Percentiles rank a stretch among this genome's conserved stretches.
These are phyloP conservation scores for Numenius arquata DNA, from an alignment of 2,113 vertebrate species.

Conservation along the genomic window DNA sequence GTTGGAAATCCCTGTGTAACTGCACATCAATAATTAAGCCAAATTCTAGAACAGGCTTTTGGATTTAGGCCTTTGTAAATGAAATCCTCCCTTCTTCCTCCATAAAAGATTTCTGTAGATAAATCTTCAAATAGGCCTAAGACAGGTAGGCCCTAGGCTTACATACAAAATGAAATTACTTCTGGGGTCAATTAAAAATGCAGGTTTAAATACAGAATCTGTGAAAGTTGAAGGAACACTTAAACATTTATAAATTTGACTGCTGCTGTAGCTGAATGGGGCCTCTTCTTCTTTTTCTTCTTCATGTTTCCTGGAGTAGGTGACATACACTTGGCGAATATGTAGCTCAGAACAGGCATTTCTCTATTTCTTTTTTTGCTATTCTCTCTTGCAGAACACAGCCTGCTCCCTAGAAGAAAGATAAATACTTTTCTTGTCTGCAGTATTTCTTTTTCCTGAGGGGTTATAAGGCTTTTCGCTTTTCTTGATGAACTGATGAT, in stretches of 20 bases:
- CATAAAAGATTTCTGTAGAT: neutral
- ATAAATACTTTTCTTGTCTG: neutral
- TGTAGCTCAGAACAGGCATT: neutral
- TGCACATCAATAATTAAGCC: slow-evolving; percentile 40
- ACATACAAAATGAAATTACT: neutral
- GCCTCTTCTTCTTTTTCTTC: neutral
- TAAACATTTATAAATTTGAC: slow-evolving; percentile 18
- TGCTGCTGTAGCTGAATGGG: neutral
- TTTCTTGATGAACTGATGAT: neutral
- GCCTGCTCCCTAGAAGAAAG: neutral
- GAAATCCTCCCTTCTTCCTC: neutral
- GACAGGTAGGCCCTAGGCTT: neutral
- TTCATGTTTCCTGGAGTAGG: neutral
- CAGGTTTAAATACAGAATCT: neutral
- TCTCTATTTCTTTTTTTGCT: neutral
- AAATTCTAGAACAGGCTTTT: neutral
- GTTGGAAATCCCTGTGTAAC: slow-evolving; percentile 23
- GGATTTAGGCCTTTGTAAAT: slow-evolving; percentile 10
- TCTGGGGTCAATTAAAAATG: slow-evolving; percentile 19
- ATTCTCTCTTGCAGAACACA: neutral
- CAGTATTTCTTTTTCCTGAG: neutral
- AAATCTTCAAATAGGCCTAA: neutral
- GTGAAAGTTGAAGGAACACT: neutral
- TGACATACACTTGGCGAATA: neutral
- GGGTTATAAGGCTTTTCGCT: neutral